Percentiles rank a stretch among this genome's conserved stretches.
Evolutionary conservation across 1,140 invertebrate genomes (phyloP).

Genomic region (Drosophila nigrodunni): DNA sequence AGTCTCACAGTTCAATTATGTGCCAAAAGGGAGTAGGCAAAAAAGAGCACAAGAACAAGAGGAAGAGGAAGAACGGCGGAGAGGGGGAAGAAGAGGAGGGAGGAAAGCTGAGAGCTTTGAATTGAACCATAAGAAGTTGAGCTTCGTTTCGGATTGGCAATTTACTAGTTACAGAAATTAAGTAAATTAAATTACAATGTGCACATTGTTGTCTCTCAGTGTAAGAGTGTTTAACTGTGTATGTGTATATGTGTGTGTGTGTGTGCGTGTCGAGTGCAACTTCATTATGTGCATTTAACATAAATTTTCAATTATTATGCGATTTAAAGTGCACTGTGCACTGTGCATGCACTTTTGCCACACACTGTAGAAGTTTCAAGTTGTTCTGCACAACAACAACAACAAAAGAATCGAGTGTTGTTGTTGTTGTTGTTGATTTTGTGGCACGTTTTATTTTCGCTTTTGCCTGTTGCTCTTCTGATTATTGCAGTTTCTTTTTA

Average conservation of each 20-base stretch:
- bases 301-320: conserved; percentile 81
- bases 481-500: conserved; percentile 43
- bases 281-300: conserved; percentile 80
- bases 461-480: conserved; percentile 56
- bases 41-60: neutral
- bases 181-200: conserved; percentile 80
- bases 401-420: conserved; percentile 57
- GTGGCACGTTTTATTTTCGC: conserved; percentile 35
- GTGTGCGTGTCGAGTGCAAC: conserved; percentile 48
- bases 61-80: neutral
- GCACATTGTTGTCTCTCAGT: conserved; percentile 58
- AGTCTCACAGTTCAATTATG: conserved; percentile 49
- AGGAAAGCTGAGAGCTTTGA: conserved; percentile 16
- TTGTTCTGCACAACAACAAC: conserved; percentile 34
- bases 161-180: conserved; percentile 60
- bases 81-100: neutral
- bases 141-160: conserved; percentile 41
- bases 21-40: conserved; percentile 1
- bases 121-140: conserved; percentile 42
- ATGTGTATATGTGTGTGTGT: conserved; percentile 40
- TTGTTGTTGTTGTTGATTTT: conserved; percentile 42
- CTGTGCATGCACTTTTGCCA: conserved; percentile 51
- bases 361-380: conserved; percentile 54
- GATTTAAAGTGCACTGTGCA: conserved; percentile 73
- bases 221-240: neutral